phyloP scores from a whole-genome alignment of 2,113 vertebrate genomes.

The Cnemophilus loriae region DNA sequence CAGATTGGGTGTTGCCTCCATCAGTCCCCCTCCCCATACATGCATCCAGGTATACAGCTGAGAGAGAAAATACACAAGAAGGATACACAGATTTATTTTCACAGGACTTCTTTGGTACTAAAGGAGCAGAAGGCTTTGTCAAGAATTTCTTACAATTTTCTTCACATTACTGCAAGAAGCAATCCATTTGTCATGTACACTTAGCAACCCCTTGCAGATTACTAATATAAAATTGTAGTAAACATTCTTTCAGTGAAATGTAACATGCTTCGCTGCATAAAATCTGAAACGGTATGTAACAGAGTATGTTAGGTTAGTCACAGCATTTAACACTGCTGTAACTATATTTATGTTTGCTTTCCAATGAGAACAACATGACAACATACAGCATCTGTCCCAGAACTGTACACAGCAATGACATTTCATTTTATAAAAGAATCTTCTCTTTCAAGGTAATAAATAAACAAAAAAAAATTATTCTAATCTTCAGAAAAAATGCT shows the following conservation, averaged over 20 bases:
- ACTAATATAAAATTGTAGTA: neutral
- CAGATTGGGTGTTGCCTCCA: neutral
- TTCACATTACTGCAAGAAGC: neutral
- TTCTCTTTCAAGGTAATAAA: neutral
- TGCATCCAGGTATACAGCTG: neutral
- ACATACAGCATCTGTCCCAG: neutral
- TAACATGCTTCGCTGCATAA: neutral
- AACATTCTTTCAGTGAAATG: neutral
- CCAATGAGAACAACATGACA: neutral
- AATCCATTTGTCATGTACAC: neutral
- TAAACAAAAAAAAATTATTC: neutral
- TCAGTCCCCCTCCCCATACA: rapidly evolving
- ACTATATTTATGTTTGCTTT: neutral
- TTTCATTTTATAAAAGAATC: neutral
- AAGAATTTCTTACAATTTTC: neutral
- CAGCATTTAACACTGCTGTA: neutral
- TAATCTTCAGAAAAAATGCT: neutral
- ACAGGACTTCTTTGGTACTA: neutral
- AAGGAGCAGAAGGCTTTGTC: neutral
- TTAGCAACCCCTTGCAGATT: neutral
- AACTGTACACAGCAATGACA: neutral
- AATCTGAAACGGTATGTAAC: neutral
- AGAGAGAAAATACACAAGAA: neutral
- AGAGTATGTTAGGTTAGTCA: neutral
- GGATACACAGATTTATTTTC: neutral